Evolutionary conservation across 2,113 vertebrate species (phyloP).

Genomic region (Taurulus bubalis): DNA sequence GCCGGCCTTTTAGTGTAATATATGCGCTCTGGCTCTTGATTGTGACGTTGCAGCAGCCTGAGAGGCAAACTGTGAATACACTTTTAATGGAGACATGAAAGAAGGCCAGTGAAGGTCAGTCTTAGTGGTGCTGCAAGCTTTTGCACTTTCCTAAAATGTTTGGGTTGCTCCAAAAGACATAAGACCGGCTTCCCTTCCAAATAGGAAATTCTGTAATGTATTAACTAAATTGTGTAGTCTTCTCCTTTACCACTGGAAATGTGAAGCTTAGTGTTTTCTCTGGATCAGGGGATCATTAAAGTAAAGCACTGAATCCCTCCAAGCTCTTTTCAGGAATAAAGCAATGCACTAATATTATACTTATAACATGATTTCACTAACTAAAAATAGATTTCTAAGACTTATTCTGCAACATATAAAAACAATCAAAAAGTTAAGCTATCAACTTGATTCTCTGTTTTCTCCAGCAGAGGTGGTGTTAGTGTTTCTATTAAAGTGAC

Average conservation of each 20-base stretch:
- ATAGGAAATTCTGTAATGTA: slow-evolving; percentile 8
- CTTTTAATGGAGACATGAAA: slow-evolving; percentile 76
- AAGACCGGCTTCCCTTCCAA: slow-evolving; percentile 41
- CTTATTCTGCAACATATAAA: neutral
- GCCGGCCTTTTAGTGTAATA: slow-evolving; percentile 73
- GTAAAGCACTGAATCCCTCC: neutral
- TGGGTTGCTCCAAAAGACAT: slow-evolving; percentile 43
- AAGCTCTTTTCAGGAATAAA: neutral
- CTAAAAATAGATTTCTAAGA: neutral
- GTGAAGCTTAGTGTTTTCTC: slow-evolving; percentile 15
- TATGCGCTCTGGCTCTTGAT: slow-evolving; percentile 76
- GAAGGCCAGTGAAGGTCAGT: slow-evolving; percentile 75
- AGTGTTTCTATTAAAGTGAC: slow-evolving; percentile 23
- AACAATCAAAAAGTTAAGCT: neutral
- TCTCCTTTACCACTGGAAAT: slow-evolving; percentile 19
- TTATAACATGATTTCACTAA: neutral
- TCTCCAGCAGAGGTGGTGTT: slow-evolving; percentile 20
- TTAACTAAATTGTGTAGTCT: slow-evolving; percentile 22
- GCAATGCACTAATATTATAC: neutral
- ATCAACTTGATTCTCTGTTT: slow-evolving; percentile 1
- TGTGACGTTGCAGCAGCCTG: slow-evolving; percentile 62
- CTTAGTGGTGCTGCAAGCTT: slow-evolving; percentile 46
- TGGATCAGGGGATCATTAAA: slow-evolving; percentile 3
- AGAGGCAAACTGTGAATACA: slow-evolving; percentile 76
- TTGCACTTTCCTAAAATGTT: slow-evolving; percentile 36